These are phyloP conservation scores for Synergus umbraculus DNA, from an alignment of 2,888 invertebrate species.

Conservation along the genomic window DNA sequence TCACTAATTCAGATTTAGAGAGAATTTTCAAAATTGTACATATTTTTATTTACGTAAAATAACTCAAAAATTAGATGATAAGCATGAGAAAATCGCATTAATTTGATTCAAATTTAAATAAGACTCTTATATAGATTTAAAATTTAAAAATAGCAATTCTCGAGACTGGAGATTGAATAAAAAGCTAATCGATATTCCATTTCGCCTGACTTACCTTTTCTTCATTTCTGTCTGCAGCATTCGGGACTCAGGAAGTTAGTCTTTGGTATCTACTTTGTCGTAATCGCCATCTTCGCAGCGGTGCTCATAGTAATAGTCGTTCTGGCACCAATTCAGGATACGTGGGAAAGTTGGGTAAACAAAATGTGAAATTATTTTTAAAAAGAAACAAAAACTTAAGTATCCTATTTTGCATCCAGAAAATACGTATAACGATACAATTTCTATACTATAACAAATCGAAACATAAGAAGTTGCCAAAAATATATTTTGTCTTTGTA, in stretches of 20 bases:
- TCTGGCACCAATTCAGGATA: conserved; percentile 85
- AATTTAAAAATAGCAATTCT: not conserved
- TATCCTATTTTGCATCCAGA: not conserved
- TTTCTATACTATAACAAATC: not conserved
- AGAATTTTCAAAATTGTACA: not conserved
- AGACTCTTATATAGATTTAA: not conserved
- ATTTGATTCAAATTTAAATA: not conserved
- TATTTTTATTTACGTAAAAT: not conserved
- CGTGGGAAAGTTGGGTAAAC: conserved; percentile 77
- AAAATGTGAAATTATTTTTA: conserved; percentile 59
- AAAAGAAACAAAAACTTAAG: not conserved
- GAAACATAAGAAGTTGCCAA: too few species aligned
- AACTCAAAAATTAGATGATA: not conserved
- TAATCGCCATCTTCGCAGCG: conserved; percentile 84
- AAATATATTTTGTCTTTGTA: not conserved
- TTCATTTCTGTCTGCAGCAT: conserved; percentile 81
- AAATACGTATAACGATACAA: not conserved
- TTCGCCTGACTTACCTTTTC: conserved; percentile 23
- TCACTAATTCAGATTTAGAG: too few species aligned
- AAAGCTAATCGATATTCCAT: conserved; percentile 24
- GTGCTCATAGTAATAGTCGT: conserved; percentile 87
- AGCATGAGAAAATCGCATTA: not conserved
- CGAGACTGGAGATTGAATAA: not conserved
- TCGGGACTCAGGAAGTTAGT: conserved; percentile 87
- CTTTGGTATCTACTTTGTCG: conserved; percentile 87